Evolutionary conservation across 2,888 invertebrate species (phyloP), one percentile per base, ranked within the genome.

Genomic region (Oligia fasciuncula): DNA sequence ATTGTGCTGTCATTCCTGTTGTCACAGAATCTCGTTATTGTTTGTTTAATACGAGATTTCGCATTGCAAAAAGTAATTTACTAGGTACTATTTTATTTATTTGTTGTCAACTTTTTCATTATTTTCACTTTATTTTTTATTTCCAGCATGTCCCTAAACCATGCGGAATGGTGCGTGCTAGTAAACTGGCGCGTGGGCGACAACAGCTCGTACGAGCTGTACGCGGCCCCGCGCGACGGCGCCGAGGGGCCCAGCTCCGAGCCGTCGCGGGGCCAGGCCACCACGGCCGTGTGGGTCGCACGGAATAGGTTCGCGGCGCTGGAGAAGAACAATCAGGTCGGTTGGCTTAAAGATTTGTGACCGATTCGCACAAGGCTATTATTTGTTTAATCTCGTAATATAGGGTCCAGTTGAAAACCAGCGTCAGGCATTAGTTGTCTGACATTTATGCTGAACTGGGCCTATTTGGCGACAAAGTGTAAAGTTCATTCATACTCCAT

Each of bases 241-340:
- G 96, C 96, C 79, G 93, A 96, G 3, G 92, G 94, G 0, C 96
- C 99, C 54, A n/a, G 84, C 17, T 98, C 89, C 0, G 97, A 97
- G 85, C 97, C 97, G 0, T 89, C 93, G 40, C 97, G 99, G 17
- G 98, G 99, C 0, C 98, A 98, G 60, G 99, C 99, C 76, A 97
- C 99, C 78, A 98, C 99, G 11, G 99, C 99, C 35, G 94, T 96
- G 90, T 97, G 94, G 99, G 99, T 99, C 49, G 99, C 99, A 0
- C 97, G 99, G 90, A 99, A 99, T 96, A 97, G 99, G 76, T 99
- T 99, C 96, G 99, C 99, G 0, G 99, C 99, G 0, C 97, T 99
- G 9, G 99, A 99, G 94, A 98, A 99, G 92, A 98, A 98, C 77
- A 99, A 99, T 93, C 98, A 99, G 93, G 98, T 57, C 0, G 9